Evolutionary conservation across 2,113 vertebrate genomes (phyloP), one percentile per base, ranked within the genome.

Genomic region (Phaethornis superciliosus): DNA sequence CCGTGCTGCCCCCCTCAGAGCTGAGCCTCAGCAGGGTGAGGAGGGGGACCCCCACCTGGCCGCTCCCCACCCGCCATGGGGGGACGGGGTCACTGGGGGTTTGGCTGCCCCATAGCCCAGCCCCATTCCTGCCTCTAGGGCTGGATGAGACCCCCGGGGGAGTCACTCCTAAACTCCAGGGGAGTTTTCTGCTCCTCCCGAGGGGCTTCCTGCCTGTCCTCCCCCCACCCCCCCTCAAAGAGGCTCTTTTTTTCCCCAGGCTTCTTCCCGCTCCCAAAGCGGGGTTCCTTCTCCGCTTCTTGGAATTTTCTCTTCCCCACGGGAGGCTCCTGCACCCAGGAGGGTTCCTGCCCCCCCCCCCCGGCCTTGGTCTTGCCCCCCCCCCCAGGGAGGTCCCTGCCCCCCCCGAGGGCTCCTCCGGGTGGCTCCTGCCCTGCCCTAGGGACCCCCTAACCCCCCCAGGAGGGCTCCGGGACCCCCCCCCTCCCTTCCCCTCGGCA

Each of bases 41-140:
- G 49, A 52, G 7, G 15, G 11, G 30, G 9, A 23, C 11, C 60
- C 24, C 37, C 6, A 4, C n/a, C 44, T 22, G 23, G 8, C 42
- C 30, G 35, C 46, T 74, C 59, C 33, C 24, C 6, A 8, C 1
- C 1, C 0, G 6, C 10, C 1, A 3, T 28, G 26, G 52, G 27
- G 52, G 14, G 5, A 10, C 55, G 0, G 5, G 37, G 30, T 6
- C 37, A 33, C 47, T 7, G 28, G 16, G 33, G 23, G 17, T 44
- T 32, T 9, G 15, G 47, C 51, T 63, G 76, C 9, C 32, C 59
- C 33, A 27, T 10, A n/a, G 64, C 16, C 52, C 3, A 19, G 9
- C 2, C 27, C 35, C 42, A 40, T 46, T 60, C 22, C 79, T 76
- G 72, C 54, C 13, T 40, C 27, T 5, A 1, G n/a, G 21, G 19